These are phyloP conservation scores for Moxostoma hubbsi DNA, from an alignment of 2,797 vertebrate genomes.

Conservation along the genomic window DNA sequence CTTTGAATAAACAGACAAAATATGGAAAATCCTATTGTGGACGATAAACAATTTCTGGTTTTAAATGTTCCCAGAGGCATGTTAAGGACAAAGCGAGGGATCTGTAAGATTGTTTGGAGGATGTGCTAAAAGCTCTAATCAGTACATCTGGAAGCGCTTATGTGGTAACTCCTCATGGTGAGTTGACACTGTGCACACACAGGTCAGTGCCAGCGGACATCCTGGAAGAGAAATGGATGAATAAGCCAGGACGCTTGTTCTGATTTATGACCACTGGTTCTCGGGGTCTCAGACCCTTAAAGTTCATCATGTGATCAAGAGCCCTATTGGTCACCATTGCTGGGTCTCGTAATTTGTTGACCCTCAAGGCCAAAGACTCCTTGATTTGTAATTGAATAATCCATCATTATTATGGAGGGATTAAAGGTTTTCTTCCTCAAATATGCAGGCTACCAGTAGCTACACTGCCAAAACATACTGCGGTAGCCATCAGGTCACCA, in stretches of 20 bases:
- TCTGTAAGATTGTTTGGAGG: slow-evolving; percentile 37
- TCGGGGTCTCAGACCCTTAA: slow-evolving; percentile 30
- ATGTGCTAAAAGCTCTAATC: slow-evolving; percentile 45
- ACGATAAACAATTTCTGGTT: slow-evolving; percentile 32
- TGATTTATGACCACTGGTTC: slow-evolving; percentile 53
- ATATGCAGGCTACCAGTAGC: background rate
- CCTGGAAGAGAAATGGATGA: slow-evolving; percentile 49
- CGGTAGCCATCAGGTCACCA: too few relatives aligned
- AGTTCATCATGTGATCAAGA: slow-evolving; percentile 11
- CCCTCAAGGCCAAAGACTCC: slow-evolving; percentile 3
- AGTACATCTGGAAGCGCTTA: slow-evolving; percentile 78
- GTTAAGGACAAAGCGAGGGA: slow-evolving; percentile 33
- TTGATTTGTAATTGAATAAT: background rate
- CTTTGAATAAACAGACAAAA: slow-evolving; percentile 27
- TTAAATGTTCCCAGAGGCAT: slow-evolving; percentile 31
- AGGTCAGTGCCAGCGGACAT: slow-evolving; percentile 68
- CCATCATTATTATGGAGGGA: background rate
- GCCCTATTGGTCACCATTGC: background rate
- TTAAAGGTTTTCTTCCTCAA: background rate
- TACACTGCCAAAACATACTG: background rate
- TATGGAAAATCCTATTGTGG: slow-evolving; percentile 38
- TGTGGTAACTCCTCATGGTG: slow-evolving; percentile 67
- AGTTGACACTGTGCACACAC: slow-evolving; percentile 61
- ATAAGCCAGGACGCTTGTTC: slow-evolving; percentile 30
- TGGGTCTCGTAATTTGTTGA: slow-evolving; percentile 10